Evolutionary conservation across 2,797 vertebrate species (phyloP).

Genomic region (Myotis findleyi): DNA sequence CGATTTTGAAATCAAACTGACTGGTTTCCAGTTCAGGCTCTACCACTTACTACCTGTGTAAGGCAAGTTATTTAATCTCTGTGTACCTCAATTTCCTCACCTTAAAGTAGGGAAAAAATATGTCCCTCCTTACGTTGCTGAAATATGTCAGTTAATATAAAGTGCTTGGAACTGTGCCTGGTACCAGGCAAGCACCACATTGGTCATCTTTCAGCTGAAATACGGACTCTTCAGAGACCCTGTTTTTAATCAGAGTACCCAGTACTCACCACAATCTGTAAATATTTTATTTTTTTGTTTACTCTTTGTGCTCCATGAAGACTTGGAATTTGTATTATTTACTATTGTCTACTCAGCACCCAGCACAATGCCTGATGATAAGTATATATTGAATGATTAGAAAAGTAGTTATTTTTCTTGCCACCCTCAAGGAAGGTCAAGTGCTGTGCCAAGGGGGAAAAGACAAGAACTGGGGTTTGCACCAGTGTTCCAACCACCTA

Average conservation of each 20-base stretch:
- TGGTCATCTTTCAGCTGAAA: neutral
- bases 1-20: constrained; percentile 16
- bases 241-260: neutral
- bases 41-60: neutral
- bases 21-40: neutral
- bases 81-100: neutral
- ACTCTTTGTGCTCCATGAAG: neutral
- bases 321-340: neutral
- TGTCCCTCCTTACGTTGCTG: neutral
- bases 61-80: constrained; percentile 1
- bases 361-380: neutral
- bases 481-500: neutral
- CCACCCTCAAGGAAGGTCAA: neutral
- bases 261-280: neutral
- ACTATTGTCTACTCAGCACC: neutral
- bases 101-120: neutral
- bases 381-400: neutral
- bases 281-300: neutral
- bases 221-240: neutral
- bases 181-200: neutral
- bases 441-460: neutral
- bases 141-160: neutral
- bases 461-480: neutral
- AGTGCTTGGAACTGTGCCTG: neutral
- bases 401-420: constrained; percentile 27